Percentiles rank a stretch among this genome's conserved stretches.
phyloP scores from a whole-genome alignment of 2,113 vertebrate species.

The Leptobrachium ailaonicum region DNA sequence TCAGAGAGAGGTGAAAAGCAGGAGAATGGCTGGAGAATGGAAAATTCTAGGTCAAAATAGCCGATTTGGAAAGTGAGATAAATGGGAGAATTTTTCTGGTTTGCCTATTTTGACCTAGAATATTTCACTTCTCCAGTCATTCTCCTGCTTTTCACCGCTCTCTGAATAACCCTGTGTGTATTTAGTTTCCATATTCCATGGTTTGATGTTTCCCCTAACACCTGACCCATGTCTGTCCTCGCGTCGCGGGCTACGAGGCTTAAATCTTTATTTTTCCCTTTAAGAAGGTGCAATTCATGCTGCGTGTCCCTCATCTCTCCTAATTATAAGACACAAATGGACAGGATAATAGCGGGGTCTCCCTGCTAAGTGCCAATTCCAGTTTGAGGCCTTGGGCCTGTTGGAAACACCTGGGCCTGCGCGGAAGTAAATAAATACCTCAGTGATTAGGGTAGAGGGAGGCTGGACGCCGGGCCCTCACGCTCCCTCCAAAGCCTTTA shows the following conservation, averaged over 20 bases:
- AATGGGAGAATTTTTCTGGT: too few species aligned
- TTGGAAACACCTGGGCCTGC: constrained; percentile 17
- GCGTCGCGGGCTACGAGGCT: neutral
- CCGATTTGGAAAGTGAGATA: too few species aligned
- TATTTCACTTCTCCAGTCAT: too few species aligned
- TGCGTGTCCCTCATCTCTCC: constrained; percentile 8
- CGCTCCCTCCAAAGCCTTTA: neutral
- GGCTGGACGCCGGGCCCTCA: neutral
- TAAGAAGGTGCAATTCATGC: constrained; percentile 1
- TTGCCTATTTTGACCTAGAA: too few species aligned
- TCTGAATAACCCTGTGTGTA: too few species aligned
- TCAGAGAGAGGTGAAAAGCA: too few species aligned
- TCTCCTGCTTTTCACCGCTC: too few species aligned
- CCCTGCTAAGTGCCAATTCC: neutral
- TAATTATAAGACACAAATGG: constrained; percentile 21
- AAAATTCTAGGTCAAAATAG: too few species aligned
- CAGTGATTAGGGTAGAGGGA: neutral
- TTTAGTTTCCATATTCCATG: too few species aligned
- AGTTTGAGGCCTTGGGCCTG: constrained; percentile 12
- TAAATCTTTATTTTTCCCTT: constrained; percentile 7
- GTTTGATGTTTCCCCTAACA: neutral
- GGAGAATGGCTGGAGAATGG: too few species aligned
- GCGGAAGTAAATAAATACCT: constrained; percentile 5
- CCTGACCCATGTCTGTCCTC: neutral
- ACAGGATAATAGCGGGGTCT: constrained; percentile 18